Evolutionary conservation across 2,797 vertebrate genomes (phyloP), one percentile per base, ranked within the genome.

Genomic region (Spinibarbus caldwelli): DNA sequence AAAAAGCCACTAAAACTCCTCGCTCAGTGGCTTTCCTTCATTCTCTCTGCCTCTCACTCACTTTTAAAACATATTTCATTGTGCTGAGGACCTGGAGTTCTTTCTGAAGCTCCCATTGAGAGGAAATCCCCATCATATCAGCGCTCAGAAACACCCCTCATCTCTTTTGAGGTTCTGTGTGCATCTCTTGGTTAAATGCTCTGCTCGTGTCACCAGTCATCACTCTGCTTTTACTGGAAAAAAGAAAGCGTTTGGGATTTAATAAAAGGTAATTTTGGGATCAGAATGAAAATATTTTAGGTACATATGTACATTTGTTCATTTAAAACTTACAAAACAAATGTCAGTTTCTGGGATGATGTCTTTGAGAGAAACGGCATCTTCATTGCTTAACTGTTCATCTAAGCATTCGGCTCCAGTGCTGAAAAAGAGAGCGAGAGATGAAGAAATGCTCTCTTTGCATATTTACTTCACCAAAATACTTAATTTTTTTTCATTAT

Each of bases 341-440:
- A 97, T 96, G 90, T 97, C 96, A 0, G 97, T 96, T 88, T 98
- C 97, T 1, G 95, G 95, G 87, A 96, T 90, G 67, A 97, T 94
- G 90, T 97, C 97, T 23, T 94, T 94, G 45, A 95, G 91, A 75
- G 95, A 91, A 94, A 96, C 86, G 85, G 94, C 93, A 87, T 96
- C 88, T 92, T 96, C 95, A 41, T 92, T 94, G 89, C 91, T 92
- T 77, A 93, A 93, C 71, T 93, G 88, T 86, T 96, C 96, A 47
- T 91, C 91, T 2, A 93, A 92, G 83, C 78, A 89, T 88, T 95
- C 90, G 6, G 91, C 93, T 59, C 86, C 95, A 38, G 94, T 91
- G 85, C 96, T 96, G 90, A 68, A 66, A 14, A 81, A 89, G 14
- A 85, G 6, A 92, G 9, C 89, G 67, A 64, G n/a, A 49, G 7